phyloP scores from a whole-genome alignment of 2,797 vertebrate genomes.

The Picus viridis region DNA sequence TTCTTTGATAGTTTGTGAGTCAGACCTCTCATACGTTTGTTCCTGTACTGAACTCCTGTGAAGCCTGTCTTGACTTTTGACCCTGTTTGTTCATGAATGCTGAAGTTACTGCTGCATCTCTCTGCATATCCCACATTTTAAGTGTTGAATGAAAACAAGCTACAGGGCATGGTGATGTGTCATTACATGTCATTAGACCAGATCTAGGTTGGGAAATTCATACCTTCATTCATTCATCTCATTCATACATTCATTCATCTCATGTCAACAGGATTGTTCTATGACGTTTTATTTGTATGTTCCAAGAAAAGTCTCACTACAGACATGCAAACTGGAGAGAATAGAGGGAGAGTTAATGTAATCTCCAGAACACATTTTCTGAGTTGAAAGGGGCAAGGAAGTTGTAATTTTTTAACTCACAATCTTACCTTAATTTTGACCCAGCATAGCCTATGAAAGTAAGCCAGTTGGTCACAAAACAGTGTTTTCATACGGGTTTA shows the following conservation, averaged over 20 bases:
- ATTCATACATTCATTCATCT: neutral
- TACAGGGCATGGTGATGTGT: neutral
- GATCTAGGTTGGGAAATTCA: neutral
- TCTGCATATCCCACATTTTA: neutral
- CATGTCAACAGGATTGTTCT: neutral
- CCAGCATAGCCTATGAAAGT: neutral
- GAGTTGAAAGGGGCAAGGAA: neutral
- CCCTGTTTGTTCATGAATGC: neutral
- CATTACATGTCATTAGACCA: neutral
- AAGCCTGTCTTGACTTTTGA: neutral
- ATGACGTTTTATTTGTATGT: neutral
- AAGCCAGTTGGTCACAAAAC: neutral
- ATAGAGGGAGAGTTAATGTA: neutral
- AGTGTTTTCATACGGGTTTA: neutral
- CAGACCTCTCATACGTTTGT: neutral
- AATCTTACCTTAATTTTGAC: neutral
- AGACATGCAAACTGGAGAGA: neutral
- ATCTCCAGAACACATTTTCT: neutral
- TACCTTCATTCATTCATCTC: neutral
- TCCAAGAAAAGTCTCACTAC: neutral
- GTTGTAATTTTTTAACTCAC: neutral
- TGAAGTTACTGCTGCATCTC: accelerated
- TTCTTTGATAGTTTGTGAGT: neutral
- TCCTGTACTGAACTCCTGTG: neutral
- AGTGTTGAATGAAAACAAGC: neutral